Conservation (phyloP, 2,797 vertebrate species). For the Merluccius polli region DNA sequence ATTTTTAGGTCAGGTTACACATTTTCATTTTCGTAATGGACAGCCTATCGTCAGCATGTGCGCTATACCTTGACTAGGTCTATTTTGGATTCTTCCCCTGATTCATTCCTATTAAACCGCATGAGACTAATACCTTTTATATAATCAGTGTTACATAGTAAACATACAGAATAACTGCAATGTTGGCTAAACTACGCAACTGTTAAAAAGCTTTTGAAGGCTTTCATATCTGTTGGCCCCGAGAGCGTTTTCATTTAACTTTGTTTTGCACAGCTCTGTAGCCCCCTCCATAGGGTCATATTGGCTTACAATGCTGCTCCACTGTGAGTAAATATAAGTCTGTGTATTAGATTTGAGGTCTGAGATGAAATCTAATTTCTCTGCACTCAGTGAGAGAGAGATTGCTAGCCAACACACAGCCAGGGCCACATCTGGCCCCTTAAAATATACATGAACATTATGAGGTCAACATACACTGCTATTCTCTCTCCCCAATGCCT, state of each 20-base stretch:
- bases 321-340: constrained; percentile 70
- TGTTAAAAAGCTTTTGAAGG: constrained; percentile 32
- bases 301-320: constrained; percentile 62
- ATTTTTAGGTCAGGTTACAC: no score
- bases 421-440: constrained; percentile 63
- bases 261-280: constrained; percentile 50
- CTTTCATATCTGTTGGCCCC: constrained; percentile 56
- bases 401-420: constrained; percentile 56
- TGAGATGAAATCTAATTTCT: constrained; percentile 71
- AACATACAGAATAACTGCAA: constrained; percentile 22
- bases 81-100: background rate
- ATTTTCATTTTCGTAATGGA: background rate
- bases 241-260: constrained; percentile 64
- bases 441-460: constrained; percentile 68
- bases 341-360: constrained; percentile 67
- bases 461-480: constrained; percentile 47
- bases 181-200: constrained; percentile 6
- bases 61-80: background rate
- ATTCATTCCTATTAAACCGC: background rate
- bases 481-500: constrained; percentile 40
- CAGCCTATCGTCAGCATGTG: background rate
- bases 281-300: constrained; percentile 60
- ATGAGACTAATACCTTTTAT: background rate
- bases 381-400: constrained; percentile 47
- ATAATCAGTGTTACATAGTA: background rate